Conservation (phyloP, 2,113 vertebrate species). For the Gadus macrocephalus region DNA sequence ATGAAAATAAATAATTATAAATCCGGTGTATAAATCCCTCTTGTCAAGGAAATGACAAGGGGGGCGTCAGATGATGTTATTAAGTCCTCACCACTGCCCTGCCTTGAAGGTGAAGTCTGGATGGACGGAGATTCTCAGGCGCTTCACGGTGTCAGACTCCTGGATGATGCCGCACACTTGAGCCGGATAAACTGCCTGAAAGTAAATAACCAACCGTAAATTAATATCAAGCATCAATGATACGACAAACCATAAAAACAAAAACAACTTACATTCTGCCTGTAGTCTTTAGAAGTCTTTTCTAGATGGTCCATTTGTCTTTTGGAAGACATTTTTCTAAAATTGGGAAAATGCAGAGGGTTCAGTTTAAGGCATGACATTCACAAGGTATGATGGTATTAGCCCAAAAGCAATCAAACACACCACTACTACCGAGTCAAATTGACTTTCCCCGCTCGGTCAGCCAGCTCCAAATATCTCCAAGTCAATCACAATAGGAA, state of each 20-base stretch:
- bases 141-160: conserved; percentile 82
- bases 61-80: background rate
- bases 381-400: too few relatives aligned
- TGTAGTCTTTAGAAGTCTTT: conserved; percentile 81
- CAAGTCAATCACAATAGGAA: conserved; percentile 4
- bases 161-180: conserved; percentile 77
- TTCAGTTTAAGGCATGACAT: too few relatives aligned
- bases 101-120: conserved; percentile 88
- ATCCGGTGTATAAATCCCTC: too few relatives aligned
- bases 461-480: conserved; percentile 1
- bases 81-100: conserved; percentile 85
- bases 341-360: background rate
- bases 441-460: conserved; percentile 35
- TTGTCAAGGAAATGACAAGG: too few relatives aligned
- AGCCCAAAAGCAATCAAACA: too few relatives aligned
- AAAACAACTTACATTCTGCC: conserved; percentile 79
- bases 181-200: conserved; percentile 78
- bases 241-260: background rate
- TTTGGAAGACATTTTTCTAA: conserved; percentile 78
- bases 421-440: background rate
- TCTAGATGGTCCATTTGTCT: conserved; percentile 85
- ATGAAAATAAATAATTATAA: too few relatives aligned
- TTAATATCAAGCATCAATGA: too few relatives aligned
- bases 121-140: conserved; percentile 76
- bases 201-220: background rate